phyloP scores from a whole-genome alignment of 1,140 invertebrate species.

The Gryon sp. region DNA sequence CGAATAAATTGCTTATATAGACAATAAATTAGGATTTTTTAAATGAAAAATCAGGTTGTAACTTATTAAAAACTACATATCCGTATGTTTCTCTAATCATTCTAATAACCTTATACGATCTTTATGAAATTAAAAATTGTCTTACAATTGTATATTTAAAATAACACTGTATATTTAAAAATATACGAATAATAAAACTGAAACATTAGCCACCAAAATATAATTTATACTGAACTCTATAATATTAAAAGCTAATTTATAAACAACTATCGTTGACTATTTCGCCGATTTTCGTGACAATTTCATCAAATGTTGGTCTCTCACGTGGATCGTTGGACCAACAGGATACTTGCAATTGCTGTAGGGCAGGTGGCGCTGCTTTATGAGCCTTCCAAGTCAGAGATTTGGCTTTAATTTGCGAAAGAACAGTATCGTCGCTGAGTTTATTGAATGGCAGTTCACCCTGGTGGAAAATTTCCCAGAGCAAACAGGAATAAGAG shows the following conservation, averaged over 20 bases:
- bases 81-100: too few species aligned
- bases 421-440: conserved; percentile 87
- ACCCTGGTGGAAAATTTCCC: conserved; percentile 94
- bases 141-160: too few species aligned
- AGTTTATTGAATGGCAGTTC: conserved; percentile 91
- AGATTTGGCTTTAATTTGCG: conserved; percentile 84
- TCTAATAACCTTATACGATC: too few species aligned
- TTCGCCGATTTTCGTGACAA: conserved; percentile 75
- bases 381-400: conserved; percentile 84
- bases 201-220: too few species aligned
- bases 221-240: not conserved
- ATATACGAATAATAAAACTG: too few species aligned
- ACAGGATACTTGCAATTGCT: conserved; percentile 81
- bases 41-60: too few species aligned
- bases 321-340: conserved; percentile 84
- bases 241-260: conserved; percentile 53
- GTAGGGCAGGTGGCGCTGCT: conserved; percentile 83
- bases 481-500: conserved; percentile 92
- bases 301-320: conserved; percentile 82
- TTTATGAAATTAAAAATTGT: too few species aligned
- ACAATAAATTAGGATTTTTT: too few species aligned
- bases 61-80: too few species aligned
- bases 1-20: not conserved
- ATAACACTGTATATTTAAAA: too few species aligned
- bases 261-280: conserved; percentile 73